Evolutionary conservation across 2,888 invertebrate genomes (phyloP).

Genomic region (Dexiosoma caninum): DNA sequence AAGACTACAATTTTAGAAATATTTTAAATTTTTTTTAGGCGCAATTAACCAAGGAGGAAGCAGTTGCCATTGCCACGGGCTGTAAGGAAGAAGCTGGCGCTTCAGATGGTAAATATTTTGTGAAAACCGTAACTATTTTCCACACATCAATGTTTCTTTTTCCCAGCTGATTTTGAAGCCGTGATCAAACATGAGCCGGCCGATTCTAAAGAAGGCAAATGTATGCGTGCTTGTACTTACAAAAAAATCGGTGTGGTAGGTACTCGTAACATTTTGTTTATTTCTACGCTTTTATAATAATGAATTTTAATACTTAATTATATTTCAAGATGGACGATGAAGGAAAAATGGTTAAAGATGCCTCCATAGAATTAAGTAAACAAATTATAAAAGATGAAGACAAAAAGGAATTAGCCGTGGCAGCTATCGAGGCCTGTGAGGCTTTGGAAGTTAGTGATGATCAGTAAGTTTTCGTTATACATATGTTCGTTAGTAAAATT

Average conservation of each 20-base stretch:
- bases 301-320: neutral
- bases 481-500: too few species aligned
- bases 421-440: slow-evolving; percentile 68
- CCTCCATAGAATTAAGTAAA: slow-evolving; percentile 67
- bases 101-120: slow-evolving; percentile 70
- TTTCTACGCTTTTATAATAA: neutral
- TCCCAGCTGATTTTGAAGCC: slow-evolving; percentile 72
- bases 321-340: slow-evolving; percentile 69
- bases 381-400: slow-evolving; percentile 67
- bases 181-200: slow-evolving; percentile 70
- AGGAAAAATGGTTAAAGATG: slow-evolving; percentile 71
- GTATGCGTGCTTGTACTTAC: slow-evolving; percentile 74
- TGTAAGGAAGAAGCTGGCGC: slow-evolving; percentile 74
- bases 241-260: slow-evolving; percentile 74
- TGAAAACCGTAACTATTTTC: neutral
- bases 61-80: slow-evolving; percentile 65
- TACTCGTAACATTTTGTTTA: neutral
- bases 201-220: slow-evolving; percentile 71
- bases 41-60: slow-evolving; percentile 67
- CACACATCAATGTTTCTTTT: neutral
- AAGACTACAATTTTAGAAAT: too few species aligned
- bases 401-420: slow-evolving; percentile 66
- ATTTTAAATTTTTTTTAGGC: slow-evolving; percentile 33
- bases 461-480: slow-evolving; percentile 71
- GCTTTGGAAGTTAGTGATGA: slow-evolving; percentile 71